These are phyloP conservation scores for Rhinolophus ferrumequinum DNA, from an alignment of 2,113 vertebrate genomes.

Conservation along the genomic window DNA sequence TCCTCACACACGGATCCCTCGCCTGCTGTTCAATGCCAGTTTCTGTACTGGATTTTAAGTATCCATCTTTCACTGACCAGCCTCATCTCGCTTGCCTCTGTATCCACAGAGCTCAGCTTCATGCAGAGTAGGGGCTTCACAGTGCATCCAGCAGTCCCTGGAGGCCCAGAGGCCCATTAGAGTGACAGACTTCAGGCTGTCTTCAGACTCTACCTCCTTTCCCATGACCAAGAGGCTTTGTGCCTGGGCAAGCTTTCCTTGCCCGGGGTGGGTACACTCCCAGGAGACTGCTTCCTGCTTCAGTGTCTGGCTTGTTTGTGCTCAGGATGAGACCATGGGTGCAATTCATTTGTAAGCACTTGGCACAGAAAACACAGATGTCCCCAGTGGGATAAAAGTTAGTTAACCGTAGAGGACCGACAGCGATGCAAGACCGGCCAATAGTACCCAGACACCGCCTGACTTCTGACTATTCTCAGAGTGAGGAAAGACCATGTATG, in stretches of 20 bases:
- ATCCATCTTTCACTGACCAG: background rate
- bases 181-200: background rate
- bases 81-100: background rate
- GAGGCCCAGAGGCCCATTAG: background rate
- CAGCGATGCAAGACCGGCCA: background rate
- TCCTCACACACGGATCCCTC: background rate
- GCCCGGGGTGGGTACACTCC: rapidly evolving
- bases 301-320: background rate
- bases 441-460: no score
- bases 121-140: background rate
- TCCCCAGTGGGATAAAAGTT: background rate
- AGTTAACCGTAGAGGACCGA: background rate
- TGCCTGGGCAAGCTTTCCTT: background rate
- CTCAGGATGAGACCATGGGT: background rate
- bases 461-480: background rate
- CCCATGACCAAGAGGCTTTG: background rate
- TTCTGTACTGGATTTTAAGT: background rate
- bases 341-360: background rate
- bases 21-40: background rate
- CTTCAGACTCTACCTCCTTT: background rate
- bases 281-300: background rate
- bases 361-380: background rate
- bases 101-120: background rate
- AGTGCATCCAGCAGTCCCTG: background rate
- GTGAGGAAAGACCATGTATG: background rate